phyloP scores from a whole-genome alignment of 2,797 vertebrate species.

The Malacoraja senta region DNA sequence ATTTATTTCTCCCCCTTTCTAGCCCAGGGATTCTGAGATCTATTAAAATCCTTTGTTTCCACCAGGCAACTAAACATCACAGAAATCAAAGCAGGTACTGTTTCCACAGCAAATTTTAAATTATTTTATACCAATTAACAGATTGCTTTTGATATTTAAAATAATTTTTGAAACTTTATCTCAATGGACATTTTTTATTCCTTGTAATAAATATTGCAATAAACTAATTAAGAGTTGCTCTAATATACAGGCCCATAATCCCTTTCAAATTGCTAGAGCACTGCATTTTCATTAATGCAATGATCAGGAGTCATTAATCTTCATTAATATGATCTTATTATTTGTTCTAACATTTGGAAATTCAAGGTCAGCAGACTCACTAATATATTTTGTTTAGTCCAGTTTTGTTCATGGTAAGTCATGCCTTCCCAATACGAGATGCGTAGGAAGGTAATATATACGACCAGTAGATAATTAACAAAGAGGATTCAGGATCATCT shows the following conservation, averaged over 20 bases:
- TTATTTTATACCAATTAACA: neutral
- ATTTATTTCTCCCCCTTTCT: neutral
- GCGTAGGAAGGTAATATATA: neutral
- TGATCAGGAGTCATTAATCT: slow-evolving; percentile 28
- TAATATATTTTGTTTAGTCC: neutral
- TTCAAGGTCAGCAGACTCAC: neutral
- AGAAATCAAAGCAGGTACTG: neutral
- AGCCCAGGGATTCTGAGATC: neutral
- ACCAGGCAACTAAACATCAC: neutral
- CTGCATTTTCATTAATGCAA: slow-evolving; percentile 24
- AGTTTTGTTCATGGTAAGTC: neutral
- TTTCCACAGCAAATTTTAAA: neutral
- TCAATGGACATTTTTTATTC: neutral
- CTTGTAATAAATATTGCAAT: neutral
- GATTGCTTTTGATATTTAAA: neutral
- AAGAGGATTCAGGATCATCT: neutral
- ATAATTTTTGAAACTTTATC: neutral
- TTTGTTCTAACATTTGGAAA: slow-evolving; percentile 1
- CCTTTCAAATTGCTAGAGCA: neutral
- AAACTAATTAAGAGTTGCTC: neutral
- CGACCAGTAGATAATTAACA: neutral
- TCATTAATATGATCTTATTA: slow-evolving; percentile 14
- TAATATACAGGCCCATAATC: neutral
- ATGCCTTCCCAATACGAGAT: neutral
- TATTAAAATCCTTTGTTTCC: neutral